Base-by-base conservation (phyloP, 1,140 invertebrate species). In the Cherax destructor region DNA sequence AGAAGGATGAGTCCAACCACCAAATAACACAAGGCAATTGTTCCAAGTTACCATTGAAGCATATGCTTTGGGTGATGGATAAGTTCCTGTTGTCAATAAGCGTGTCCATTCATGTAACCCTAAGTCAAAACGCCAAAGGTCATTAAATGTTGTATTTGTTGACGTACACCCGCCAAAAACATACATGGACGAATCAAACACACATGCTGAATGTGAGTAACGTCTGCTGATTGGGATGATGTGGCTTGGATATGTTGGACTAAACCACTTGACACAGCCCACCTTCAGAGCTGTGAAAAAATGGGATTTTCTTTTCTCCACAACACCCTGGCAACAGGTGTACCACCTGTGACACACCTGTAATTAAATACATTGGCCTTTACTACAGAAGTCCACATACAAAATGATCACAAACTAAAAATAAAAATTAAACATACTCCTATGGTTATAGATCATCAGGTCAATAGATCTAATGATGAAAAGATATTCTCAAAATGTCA, bases 151-250 rank as follows among this genome's bases (percentile, higher is more conserved):
- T 30, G 99, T 99, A 93, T 97, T 97, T 65, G 97, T 97, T 56
- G 97, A 97, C n/a, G 98, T 99, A 93, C 98, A 99, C 1, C 99
- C 99, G 79, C 98, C 98, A 96, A 99, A 99, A 56, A 99, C 96
- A 94, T 98, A 99, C 97, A 99, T 97, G 4, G 96, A 97, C 97
- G 92, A 92, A 21, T 92, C 91, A 89, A 86, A 88, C 50, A 93
- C 89, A 88, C 92, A 98, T 76, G 98, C 97, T 92, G 97, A 96
- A 96, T 99, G 98, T 0, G 98, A 98, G 95, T 98, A 98, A 92
- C 98, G 95, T 94, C 98, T 98, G 5, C 97, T 97, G 92, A 99
- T 98, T 24, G 96, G 96, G 24, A 96, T 96, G 76, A 95, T 94
- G 94, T 95, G 95, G 85, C 95, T 80, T 93, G 94, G 78, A 95